These are phyloP conservation scores for Myotis lucifugus DNA, from an alignment of 2,113 vertebrate species.

Conservation along the genomic window DNA sequence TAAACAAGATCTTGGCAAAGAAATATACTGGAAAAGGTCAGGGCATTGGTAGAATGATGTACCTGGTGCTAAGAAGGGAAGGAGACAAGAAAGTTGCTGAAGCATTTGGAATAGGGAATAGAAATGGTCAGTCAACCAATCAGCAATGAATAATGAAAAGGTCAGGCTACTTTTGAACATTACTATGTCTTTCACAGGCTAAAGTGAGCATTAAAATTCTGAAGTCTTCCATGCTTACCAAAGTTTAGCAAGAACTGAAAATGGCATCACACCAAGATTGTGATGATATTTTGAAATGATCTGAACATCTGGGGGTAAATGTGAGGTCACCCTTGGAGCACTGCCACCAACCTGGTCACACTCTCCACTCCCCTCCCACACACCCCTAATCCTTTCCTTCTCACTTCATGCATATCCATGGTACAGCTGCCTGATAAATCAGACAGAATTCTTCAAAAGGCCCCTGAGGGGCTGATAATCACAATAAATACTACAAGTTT, in stretches of 20 bases:
- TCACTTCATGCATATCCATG: constrained; percentile 55
- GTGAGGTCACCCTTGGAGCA: constrained; percentile 65
- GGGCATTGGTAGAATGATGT: not conserved
- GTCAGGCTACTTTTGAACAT: constrained; percentile 50
- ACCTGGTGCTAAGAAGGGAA: constrained; percentile 30
- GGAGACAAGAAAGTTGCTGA: constrained; percentile 39
- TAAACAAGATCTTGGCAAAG: constrained; percentile 2
- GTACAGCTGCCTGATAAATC: constrained; percentile 75
- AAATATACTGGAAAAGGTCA: not conserved
- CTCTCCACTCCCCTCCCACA: not conserved
- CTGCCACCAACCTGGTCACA: not conserved
- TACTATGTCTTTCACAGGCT: constrained; percentile 52
- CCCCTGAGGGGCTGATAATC: constrained; percentile 74
- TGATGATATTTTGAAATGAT: constrained; percentile 57
- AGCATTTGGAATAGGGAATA: not conserved
- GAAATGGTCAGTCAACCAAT: constrained; percentile 57
- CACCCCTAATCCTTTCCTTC: not conserved
- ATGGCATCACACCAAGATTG: constrained; percentile 33
- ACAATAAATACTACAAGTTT: constrained; percentile 79
- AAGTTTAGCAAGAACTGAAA: constrained; percentile 66
- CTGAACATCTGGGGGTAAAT: constrained; percentile 65
- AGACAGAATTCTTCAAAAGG: constrained; percentile 80
- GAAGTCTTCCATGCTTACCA: constrained; percentile 21
- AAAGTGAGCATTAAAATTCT: constrained; percentile 67
- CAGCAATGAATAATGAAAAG: constrained; percentile 65